phyloP scores from a whole-genome alignment of 2,113 vertebrate genomes.

The Dendropsophus ebraccatus region DNA sequence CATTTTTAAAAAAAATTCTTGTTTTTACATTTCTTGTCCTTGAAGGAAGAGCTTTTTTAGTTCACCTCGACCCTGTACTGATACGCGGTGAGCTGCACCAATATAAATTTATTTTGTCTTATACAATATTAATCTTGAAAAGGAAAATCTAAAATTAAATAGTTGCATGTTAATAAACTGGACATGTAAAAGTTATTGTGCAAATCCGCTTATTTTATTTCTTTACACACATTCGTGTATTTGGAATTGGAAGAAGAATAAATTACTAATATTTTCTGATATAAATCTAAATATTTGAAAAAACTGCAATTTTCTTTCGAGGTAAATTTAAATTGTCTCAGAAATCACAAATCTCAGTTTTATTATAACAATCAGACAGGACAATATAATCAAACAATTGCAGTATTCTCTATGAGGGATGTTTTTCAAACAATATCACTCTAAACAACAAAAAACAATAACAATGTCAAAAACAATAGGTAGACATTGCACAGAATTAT shows the following conservation, averaged over 20 bases:
- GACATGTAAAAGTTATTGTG: no score
- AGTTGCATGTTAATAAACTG: no score
- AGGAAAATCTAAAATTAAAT: no score
- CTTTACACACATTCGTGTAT: neutral
- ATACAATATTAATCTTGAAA: no score
- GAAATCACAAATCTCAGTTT: conserved; percentile 15
- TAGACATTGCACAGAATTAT: conserved; percentile 5
- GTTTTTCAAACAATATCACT: neutral
- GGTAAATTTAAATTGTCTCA: conserved; percentile 1
- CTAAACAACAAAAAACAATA: conserved; percentile 31
- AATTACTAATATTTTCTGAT: neutral
- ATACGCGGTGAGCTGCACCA: no score
- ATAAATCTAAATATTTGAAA: conserved; percentile 6
- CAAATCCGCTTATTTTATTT: neutral
- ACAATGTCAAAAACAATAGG: conserved; percentile 24
- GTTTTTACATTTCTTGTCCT: no score
- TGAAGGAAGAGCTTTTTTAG: no score
- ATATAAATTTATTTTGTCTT: no score
- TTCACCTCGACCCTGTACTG: no score
- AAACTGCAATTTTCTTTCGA: neutral
- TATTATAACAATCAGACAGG: conserved; percentile 15
- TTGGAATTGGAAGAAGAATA: neutral
- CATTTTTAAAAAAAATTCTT: no score
- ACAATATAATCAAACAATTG: conserved; percentile 22
- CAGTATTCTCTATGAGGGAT: conserved; percentile 10